These are phyloP conservation scores for Anisognathus igniventris DNA, from an alignment of 2,797 vertebrate genomes.

Conservation along the genomic window DNA sequence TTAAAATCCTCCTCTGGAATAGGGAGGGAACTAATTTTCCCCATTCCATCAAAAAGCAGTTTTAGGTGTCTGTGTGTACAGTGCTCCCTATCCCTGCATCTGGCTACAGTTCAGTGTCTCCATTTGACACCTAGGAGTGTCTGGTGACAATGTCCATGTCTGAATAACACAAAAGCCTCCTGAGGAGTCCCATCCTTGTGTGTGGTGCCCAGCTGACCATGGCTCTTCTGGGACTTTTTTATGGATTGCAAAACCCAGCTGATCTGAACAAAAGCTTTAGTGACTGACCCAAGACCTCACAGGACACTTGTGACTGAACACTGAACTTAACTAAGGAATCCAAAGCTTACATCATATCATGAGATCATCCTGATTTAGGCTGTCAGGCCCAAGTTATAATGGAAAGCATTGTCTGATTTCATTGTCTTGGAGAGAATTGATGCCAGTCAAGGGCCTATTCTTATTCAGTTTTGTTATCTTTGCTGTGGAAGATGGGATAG, in stretches of 20 bases:
- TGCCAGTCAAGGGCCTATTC: not conserved
- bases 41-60: not conserved
- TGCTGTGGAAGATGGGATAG: not conserved
- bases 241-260: not conserved
- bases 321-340: not conserved
- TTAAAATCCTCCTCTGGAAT: not conserved
- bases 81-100: not conserved
- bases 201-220: not conserved
- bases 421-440: not conserved
- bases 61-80: not conserved
- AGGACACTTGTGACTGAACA: not conserved
- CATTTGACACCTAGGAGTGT: not conserved
- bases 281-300: not conserved
- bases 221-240: not conserved
- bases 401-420: not conserved
- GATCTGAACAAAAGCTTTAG: constrained; percentile 6
- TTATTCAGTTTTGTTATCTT: not conserved
- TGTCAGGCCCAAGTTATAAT: not conserved
- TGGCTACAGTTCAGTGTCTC: not conserved
- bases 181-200: fast-evolving
- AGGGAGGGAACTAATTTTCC: not conserved
- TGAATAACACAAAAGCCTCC: not conserved
- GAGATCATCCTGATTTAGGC: not conserved
- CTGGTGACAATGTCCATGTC: not conserved
- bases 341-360: not conserved